Evolutionary conservation across 2,888 invertebrate genomes (phyloP).

Genomic region (Orchesellides sinensis): DNA sequence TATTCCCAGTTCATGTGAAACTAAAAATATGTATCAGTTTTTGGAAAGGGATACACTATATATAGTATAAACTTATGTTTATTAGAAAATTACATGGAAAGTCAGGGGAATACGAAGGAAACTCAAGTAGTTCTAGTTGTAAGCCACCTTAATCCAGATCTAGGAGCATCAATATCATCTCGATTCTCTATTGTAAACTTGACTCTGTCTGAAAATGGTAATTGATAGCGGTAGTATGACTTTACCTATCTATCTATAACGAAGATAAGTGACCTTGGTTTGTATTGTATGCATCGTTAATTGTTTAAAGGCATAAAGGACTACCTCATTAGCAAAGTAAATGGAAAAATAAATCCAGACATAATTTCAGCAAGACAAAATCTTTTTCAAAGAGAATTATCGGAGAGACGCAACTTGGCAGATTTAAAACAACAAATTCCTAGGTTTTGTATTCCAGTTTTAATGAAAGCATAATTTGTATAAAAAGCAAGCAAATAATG

Average conservation of each 20-base stretch:
- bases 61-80: too few relatives aligned
- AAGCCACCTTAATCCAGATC: not conserved
- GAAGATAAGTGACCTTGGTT: too few relatives aligned
- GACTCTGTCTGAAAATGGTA: not conserved
- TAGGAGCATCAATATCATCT: not conserved
- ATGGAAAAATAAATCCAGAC: not conserved
- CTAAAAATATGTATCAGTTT: too few relatives aligned
- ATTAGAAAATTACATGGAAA: too few relatives aligned
- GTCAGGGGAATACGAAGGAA: too few relatives aligned
- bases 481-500: too few relatives aligned
- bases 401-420: not conserved
- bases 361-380: not conserved
- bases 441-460: conserved; percentile 3
- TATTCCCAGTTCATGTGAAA: too few relatives aligned
- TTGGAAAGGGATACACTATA: too few relatives aligned
- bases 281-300: too few relatives aligned
- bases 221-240: too few relatives aligned
- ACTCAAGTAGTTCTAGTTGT: not conserved
- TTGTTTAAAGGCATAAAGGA: conserved; percentile 12
- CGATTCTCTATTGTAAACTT: conserved; percentile 7
- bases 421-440: conserved; percentile 22
- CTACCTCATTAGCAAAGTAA: not conserved
- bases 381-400: not conserved
- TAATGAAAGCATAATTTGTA: too few relatives aligned
- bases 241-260: too few relatives aligned